phyloP scores from a whole-genome alignment of 1,140 invertebrate species.

The Leptopilina clavipes region DNA sequence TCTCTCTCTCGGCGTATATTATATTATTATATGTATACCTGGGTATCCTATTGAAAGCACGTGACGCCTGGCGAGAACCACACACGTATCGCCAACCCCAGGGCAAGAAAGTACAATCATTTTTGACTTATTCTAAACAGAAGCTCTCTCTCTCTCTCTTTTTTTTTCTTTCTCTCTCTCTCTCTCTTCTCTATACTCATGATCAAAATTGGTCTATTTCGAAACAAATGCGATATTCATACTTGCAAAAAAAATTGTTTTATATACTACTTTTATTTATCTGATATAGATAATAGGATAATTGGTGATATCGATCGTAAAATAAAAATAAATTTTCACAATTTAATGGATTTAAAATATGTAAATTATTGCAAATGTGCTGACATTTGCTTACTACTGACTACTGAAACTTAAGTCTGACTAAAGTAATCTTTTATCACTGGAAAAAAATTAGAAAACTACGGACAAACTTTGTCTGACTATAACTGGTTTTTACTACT shows the following conservation, averaged over 20 bases:
- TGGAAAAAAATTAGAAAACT: too few relatives aligned
- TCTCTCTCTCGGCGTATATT: constrained; percentile 55
- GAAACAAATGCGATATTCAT: constrained; percentile 50
- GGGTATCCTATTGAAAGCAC: constrained; percentile 64
- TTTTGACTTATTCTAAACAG: constrained; percentile 71
- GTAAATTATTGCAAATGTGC: too few relatives aligned
- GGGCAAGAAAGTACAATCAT: constrained; percentile 64
- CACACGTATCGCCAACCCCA: constrained; percentile 53
- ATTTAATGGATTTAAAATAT: too few relatives aligned
- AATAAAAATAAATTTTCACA: too few relatives aligned
- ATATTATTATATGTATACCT: constrained; percentile 64
- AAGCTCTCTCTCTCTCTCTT: constrained; percentile 40
- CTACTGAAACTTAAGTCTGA: too few relatives aligned
- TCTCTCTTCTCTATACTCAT: constrained; percentile 44
- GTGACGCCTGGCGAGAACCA: constrained; percentile 59
- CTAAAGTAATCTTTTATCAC: too few relatives aligned
- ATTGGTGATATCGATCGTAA: too few relatives aligned
- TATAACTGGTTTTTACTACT: too few relatives aligned
- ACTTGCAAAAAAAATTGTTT: background rate
- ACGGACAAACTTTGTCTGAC: too few relatives aligned
- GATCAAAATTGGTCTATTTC: constrained; percentile 52
- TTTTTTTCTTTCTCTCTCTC: constrained; percentile 49
- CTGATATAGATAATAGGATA: too few relatives aligned
- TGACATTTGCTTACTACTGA: too few relatives aligned
- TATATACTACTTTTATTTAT: too few relatives aligned